A percentile compares a stretch with the other conserved stretches of the same genome.
These are phyloP conservation scores for Dascillus cervinus DNA, from an alignment of 2,888 invertebrate genomes.

Conservation along the genomic window DNA sequence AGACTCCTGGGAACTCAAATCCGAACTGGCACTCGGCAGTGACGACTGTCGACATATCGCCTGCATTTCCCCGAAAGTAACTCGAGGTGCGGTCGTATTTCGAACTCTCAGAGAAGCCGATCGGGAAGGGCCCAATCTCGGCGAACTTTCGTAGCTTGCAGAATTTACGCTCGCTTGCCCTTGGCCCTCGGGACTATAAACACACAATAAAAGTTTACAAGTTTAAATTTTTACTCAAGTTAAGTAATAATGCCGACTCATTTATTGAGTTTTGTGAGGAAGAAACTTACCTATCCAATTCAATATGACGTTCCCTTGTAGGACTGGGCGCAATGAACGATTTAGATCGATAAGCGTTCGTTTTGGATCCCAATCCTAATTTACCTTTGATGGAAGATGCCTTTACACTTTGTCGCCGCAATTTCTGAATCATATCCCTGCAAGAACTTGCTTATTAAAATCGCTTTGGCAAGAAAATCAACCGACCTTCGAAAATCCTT, in stretches of 20 bases:
- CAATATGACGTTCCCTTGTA: constrained; percentile 48
- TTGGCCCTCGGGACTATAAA: constrained; percentile 43
- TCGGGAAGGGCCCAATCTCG: constrained; percentile 61
- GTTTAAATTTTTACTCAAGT: not conserved
- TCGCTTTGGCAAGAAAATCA: not conserved
- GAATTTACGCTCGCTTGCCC: constrained; percentile 48
- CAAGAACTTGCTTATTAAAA: no score
- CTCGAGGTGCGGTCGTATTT: constrained; percentile 46
- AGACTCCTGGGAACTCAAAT: constrained; percentile 54
- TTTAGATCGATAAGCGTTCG: constrained; percentile 61
- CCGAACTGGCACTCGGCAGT: constrained; percentile 66
- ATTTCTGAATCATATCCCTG: constrained; percentile 87
- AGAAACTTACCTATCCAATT: constrained; percentile 8
- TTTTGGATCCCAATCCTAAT: constrained; percentile 54
- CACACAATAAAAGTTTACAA: not conserved
- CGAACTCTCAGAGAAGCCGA: constrained; percentile 60
- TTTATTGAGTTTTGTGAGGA: not conserved
- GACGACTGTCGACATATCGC: constrained; percentile 61
- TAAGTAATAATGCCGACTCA: not conserved
- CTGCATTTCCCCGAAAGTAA: constrained; percentile 55
- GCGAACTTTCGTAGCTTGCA: constrained; percentile 65
- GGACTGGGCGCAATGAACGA: constrained; percentile 69
- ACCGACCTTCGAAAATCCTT: constrained; percentile 76
- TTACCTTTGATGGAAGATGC: constrained; percentile 74
- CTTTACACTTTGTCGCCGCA: constrained; percentile 75